These are phyloP conservation scores for Halcyon smyrnensis DNA, from an alignment of 2,797 vertebrate species.

Conservation along the genomic window DNA sequence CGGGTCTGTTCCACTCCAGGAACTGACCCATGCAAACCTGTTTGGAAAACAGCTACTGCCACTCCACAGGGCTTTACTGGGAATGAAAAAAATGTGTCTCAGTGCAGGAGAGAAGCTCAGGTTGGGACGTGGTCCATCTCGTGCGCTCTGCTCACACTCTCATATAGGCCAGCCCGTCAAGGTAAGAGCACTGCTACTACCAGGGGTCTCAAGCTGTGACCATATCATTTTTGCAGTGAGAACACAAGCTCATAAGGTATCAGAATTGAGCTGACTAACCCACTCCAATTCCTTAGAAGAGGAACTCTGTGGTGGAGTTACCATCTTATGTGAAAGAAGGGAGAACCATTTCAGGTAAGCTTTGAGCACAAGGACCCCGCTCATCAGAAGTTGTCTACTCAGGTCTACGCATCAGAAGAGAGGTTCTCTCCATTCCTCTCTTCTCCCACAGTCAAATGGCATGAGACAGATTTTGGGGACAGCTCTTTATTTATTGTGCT, in stretches of 20 bases:
- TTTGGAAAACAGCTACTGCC: neutral
- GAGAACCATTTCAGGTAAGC: neutral
- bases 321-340: neutral
- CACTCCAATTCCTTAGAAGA: neutral
- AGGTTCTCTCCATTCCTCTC: neutral
- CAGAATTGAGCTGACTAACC: neutral
- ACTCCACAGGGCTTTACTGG: neutral
- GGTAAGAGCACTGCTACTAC: neutral
- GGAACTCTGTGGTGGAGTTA: neutral
- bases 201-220: neutral
- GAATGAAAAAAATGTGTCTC: neutral
- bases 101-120: neutral
- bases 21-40: neutral
- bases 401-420: neutral
- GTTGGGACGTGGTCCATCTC: neutral
- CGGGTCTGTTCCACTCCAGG: neutral
- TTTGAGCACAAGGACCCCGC: neutral
- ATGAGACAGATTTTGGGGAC: constrained; percentile 23
- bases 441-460: neutral
- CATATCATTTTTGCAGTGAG: neutral
- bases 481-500: constrained; percentile 50
- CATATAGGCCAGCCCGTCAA: neutral
- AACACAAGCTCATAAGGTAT: rapidly evolving
- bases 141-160: neutral
- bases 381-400: no score